Base-by-base conservation (phyloP, 1,140 invertebrate species). In the Cydia pomonella region DNA sequence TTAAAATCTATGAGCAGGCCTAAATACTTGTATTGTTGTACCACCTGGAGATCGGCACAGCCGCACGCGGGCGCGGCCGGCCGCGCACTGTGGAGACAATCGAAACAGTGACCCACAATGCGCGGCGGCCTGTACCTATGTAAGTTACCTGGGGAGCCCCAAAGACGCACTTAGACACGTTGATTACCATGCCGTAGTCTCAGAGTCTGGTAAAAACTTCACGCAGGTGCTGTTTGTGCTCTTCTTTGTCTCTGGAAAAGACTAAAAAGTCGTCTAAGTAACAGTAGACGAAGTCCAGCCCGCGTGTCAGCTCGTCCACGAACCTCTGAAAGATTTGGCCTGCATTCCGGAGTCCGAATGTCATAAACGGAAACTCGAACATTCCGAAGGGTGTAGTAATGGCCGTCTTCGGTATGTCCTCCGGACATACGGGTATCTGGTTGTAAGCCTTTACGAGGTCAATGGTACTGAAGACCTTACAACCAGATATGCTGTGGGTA, bases 291-390 rank as follows among this genome's bases (percentile, higher is more conserved):
- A 89, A 94, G 44, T 83, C 79, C 9, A 89, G 79, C 9, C 82
- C 92, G 50, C 79, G 9, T 1, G 93, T 77, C 3, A 94, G 82
- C 33, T 89, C 64, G 77, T 94, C 86, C 75, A 95, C 94, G 25
- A 93, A 88, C 6, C 94, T 75, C 79, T 94, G 92, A 74, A 94
- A 95, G 1, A 85, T 89, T 77, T 91, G 84, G 1, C 81, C 83
- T 5, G 85, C 84, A 66, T 91, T 90, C 7, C 50, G 25, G 6
- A 73, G 62, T 9, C 62, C 62, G 62, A 64, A 72, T 9, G 69
- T 72, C 69, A 72, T 72, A 29, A 18, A 44, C 21, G 69, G 29
- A 25, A 72, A 72, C 13, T 64, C 62, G 62, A 13, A 64, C 9
- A 64, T 12, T 1, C 62, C 62, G 62, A 64, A 64, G 23, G 62